phyloP scores from a whole-genome alignment of 92 coral and sea anemone species.

The Epizoanthus fatuus region DNA sequence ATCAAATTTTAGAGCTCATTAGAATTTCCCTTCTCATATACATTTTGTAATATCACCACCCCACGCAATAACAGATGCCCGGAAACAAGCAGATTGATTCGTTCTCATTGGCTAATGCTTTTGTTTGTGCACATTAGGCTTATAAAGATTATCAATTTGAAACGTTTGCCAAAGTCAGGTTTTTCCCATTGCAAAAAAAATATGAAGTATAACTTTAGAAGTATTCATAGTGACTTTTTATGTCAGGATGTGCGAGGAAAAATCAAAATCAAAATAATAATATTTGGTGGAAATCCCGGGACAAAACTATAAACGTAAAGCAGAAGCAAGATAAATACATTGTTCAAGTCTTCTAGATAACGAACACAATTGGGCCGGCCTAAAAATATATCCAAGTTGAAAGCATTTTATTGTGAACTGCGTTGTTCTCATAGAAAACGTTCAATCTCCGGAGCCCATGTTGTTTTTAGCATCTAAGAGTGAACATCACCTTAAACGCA shows the following conservation, averaged over 20 bases:
- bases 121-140: constrained; percentile 24
- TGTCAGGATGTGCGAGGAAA: no score
- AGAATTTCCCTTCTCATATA: constrained; percentile 10
- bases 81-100: constrained; percentile 14
- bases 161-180: constrained; percentile 9
- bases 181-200: background rate
- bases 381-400: background rate
- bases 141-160: constrained; percentile 2
- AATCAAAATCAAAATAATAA: no score
- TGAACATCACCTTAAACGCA: background rate
- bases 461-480: background rate
- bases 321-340: background rate
- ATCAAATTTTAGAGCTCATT: background rate
- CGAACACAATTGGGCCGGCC: background rate
- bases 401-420: background rate
- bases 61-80: constrained; percentile 27
- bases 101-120: constrained; percentile 38
- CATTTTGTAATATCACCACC: constrained; percentile 12
- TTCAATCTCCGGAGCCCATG: background rate
- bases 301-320: background rate
- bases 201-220: background rate
- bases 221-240: no score
- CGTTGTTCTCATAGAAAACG: background rate
- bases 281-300: background rate
- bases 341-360: background rate